phyloP scores from a whole-genome alignment of 2,888 invertebrate genomes.

The Lepidocyrtinus sp. region DNA sequence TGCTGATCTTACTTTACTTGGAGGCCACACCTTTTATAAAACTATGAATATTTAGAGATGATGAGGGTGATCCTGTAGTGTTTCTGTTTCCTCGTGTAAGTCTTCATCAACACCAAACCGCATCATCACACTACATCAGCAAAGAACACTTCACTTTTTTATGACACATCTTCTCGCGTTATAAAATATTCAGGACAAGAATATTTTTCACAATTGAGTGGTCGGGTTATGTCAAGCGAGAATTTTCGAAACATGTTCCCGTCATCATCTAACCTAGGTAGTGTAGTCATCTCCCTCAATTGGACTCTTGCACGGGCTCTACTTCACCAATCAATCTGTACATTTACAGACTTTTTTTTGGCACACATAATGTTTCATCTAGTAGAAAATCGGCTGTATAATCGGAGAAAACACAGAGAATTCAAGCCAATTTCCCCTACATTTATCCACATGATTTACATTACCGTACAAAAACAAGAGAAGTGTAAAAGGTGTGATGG shows the following conservation, averaged over 20 bases:
- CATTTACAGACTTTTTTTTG: no score
- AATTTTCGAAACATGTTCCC: neutral
- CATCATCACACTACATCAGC: constrained; percentile 22
- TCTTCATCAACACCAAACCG: neutral
- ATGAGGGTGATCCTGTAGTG: constrained; percentile 15
- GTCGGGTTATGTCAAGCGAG: neutral
- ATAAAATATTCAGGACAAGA: constrained; percentile 10
- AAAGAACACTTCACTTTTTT: neutral
- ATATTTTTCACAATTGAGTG: constrained; percentile 31
- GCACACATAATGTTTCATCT: no score
- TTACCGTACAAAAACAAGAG: constrained; percentile 12
- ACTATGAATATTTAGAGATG: constrained; percentile 15
- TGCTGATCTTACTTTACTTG: neutral
- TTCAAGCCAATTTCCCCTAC: no score
- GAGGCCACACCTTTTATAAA: constrained; percentile 43
- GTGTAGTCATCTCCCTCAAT: no score
- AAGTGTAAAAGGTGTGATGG: no score
- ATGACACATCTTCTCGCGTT: constrained; percentile 10
- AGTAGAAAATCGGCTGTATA: no score
- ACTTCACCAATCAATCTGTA: no score
- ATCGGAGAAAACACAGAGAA: no score
- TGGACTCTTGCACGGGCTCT: no score
- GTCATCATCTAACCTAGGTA: no score
- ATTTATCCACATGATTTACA: no score
- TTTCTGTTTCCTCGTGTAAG: neutral